These are phyloP conservation scores for Rhyacophila brunnea DNA, from an alignment of 1,140 invertebrate species.

Conservation along the genomic window DNA sequence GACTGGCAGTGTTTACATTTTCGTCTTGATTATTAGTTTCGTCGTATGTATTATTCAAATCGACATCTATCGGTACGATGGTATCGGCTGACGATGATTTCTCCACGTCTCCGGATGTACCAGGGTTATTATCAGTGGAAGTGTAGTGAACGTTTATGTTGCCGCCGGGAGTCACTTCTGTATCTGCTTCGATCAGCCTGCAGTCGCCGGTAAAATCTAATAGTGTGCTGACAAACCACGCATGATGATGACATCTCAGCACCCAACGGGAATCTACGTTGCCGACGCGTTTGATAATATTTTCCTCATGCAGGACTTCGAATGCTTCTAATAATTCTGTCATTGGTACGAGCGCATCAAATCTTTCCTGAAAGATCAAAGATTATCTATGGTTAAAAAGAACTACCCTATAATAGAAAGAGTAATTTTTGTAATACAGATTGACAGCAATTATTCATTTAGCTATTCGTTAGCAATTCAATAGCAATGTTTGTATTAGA, in stretches of 20 bases:
- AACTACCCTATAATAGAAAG: background rate
- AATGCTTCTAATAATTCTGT: background rate
- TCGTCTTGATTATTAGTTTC: slow-evolving; percentile 1
- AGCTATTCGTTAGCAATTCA: background rate
- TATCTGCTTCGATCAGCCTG: background rate
- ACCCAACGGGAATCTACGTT: slow-evolving; percentile 7
- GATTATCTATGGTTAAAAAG: background rate
- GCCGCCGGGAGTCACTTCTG: background rate
- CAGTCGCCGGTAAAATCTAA: background rate
- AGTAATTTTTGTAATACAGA: background rate
- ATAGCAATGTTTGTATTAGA: background rate
- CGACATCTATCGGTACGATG: background rate
- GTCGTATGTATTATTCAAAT: background rate
- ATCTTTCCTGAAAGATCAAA: background rate
- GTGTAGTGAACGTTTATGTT: background rate
- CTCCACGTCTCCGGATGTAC: background rate
- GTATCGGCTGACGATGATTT: background rate
- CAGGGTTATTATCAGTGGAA: background rate
- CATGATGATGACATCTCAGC: background rate
- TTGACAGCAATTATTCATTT: background rate
- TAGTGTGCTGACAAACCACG: slow-evolving; percentile 7
- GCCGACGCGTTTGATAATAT: slow-evolving; percentile 1
- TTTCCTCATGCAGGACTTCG: background rate
- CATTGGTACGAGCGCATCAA: background rate
- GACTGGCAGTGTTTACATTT: background rate